A percentile compares a stretch with the other conserved stretches of the same genome.
Conservation (phyloP, 2,113 vertebrate genomes). For the Aviceda subcristata region DNA sequence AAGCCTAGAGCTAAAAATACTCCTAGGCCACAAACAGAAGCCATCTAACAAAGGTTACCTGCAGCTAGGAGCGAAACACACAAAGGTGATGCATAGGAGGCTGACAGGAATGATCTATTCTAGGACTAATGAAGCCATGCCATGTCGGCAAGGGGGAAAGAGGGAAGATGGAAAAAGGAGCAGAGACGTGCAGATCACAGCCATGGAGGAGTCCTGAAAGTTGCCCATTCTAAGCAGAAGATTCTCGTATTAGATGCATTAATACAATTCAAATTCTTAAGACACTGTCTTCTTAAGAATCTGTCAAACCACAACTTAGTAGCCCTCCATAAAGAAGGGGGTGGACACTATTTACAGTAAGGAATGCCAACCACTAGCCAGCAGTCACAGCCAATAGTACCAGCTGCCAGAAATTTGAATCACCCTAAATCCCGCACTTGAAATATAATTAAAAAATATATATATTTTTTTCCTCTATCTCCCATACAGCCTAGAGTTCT, state of each 20-base stretch:
- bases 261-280: slow-evolving; percentile 19
- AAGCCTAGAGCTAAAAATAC: slow-evolving; percentile 53
- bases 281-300: slow-evolving; percentile 7
- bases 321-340: neutral
- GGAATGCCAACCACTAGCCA: neutral
- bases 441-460: no score
- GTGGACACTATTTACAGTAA: neutral
- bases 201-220: neutral
- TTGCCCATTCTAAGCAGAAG: slow-evolving; percentile 6
- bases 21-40: slow-evolving; percentile 59
- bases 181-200: slow-evolving; percentile 13
- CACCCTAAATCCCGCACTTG: neutral
- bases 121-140: slow-evolving; percentile 4
- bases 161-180: neutral
- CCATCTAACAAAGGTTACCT: slow-evolving; percentile 48
- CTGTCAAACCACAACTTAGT: neutral
- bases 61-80: slow-evolving; percentile 44
- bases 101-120: neutral
- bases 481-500: neutral
- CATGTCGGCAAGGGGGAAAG: neutral
- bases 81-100: slow-evolving; percentile 3
- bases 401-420: neutral
- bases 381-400: neutral
- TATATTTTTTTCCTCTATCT: neutral
- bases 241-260: neutral